A percentile compares a stretch with the other conserved stretches of the same genome.
These are phyloP conservation scores for Nomada flava DNA, from an alignment of 2,888 invertebrate genomes.

Conservation along the genomic window DNA sequence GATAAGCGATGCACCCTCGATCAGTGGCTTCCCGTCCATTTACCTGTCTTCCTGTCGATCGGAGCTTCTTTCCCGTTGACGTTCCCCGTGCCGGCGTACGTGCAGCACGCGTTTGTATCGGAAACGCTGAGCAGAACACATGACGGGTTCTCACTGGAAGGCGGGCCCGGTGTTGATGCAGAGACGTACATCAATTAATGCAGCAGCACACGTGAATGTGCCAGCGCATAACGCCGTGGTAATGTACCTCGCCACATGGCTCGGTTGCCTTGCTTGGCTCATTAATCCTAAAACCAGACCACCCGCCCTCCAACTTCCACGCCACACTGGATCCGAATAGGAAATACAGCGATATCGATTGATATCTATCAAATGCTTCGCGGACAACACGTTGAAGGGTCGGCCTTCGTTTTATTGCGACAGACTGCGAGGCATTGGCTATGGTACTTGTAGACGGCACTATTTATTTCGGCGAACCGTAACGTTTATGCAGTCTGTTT, in stretches of 20 bases:
- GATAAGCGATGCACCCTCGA: slow-evolving; percentile 27
- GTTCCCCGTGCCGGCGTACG: slow-evolving; percentile 6
- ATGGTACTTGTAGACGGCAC: too few species aligned
- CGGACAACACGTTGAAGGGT: neutral
- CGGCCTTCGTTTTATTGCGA: too few species aligned
- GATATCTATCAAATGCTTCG: slow-evolving; percentile 17
- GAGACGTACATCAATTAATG: slow-evolving; percentile 81
- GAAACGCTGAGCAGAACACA: slow-evolving; percentile 70
- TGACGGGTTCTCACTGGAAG: slow-evolving; percentile 81
- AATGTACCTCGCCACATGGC: slow-evolving; percentile 78
- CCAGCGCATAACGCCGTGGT: slow-evolving; percentile 77
- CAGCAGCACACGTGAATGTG: slow-evolving; percentile 81
- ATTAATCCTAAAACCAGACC: slow-evolving; percentile 76
- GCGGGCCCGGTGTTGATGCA: slow-evolving; percentile 76
- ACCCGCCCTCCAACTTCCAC: slow-evolving; percentile 44
- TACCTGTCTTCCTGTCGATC: slow-evolving; percentile 58
- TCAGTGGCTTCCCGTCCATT: slow-evolving; percentile 48
- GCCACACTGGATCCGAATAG: slow-evolving; percentile 10
- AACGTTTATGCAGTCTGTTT: too few species aligned
- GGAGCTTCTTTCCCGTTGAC: slow-evolving; percentile 47
- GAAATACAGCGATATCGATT: slow-evolving; percentile 12
- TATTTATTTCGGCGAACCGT: too few species aligned
- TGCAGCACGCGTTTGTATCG: slow-evolving; percentile 67
- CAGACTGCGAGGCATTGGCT: too few species aligned
- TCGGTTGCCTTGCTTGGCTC: slow-evolving; percentile 71